phyloP scores from a whole-genome alignment of 2,797 vertebrate species.

The Gymnodraco acuticeps region DNA sequence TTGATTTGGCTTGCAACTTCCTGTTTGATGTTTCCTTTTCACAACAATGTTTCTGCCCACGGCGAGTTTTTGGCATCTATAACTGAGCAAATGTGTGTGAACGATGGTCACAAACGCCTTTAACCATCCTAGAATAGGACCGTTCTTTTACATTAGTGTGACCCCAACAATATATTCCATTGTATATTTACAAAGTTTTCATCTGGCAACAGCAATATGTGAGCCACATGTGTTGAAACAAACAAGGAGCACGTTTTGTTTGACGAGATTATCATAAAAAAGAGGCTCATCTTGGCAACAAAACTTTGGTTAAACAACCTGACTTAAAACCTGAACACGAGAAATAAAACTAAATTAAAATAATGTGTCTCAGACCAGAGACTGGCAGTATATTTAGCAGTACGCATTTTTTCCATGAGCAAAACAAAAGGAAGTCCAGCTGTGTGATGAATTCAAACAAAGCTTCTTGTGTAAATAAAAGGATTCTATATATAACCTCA shows the following conservation, averaged over 20 bases:
- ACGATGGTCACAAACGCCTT: slow-evolving; percentile 6
- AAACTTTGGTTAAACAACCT: neutral
- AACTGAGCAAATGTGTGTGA: slow-evolving; percentile 6
- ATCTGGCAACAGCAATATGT: slow-evolving; percentile 35
- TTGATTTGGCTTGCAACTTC: slow-evolving; percentile 16
- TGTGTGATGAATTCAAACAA: slow-evolving; percentile 14
- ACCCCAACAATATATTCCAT: slow-evolving; percentile 39
- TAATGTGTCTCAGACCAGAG: neutral
- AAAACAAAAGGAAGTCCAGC: slow-evolving; percentile 6
- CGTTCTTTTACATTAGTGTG: slow-evolving; percentile 16
- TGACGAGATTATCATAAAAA: neutral
- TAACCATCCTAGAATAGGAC: slow-evolving; percentile 16
- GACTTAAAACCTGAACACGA: neutral
- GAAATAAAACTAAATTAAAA: neutral
- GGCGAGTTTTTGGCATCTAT: neutral
- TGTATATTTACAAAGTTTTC: slow-evolving; percentile 59
- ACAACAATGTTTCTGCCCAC: neutral
- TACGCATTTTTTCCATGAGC: neutral
- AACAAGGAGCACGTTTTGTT: slow-evolving; percentile 4
- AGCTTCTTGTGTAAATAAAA: slow-evolving; percentile 19
- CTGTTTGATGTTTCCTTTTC: neutral
- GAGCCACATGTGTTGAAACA: slow-evolving; percentile 19
- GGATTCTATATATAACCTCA: neutral
- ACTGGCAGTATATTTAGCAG: slow-evolving; percentile 2
- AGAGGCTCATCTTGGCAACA: slow-evolving; percentile 1